Evolutionary conservation across 2,797 vertebrate species (phyloP), one percentile per base, ranked within the genome.

Genomic region (Rallus crepitans): DNA sequence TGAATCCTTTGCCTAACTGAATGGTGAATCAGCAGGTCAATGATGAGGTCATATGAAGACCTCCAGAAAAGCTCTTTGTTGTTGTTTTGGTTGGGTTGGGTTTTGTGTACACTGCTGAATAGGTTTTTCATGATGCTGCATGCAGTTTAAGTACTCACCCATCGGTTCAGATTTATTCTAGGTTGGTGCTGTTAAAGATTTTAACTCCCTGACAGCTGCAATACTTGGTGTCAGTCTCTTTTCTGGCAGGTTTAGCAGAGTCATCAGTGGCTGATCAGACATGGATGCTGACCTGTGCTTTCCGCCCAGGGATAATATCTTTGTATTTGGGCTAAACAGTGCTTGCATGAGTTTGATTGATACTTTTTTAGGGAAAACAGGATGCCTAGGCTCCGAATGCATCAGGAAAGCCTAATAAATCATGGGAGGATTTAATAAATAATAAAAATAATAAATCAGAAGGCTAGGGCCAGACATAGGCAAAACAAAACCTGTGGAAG

Each of bases 21-120:
- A 69, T 56, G 76, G 65, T 94, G 83, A 95, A 93, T 93, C 94
- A 89, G 93, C 63, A 87, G 87, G 87, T 90, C 89, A 91, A 17
- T 64, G 56, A 86, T 91, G 93, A 93, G 84, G 88, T 94, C 89
- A 91, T 87, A 88, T 20, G 68, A 92, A 87, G 72, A 83, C 57
- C 84, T 87, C 72, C 65, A 0, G 0, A 93, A 90, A 92, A 90
- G 56, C 48, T 87, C 69, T 87, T 94, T 76, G n/a, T 87, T 92
- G 81, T 93, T 90, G 35, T 94, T 92, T 87, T 90, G 53, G 18
- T 90, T 84, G 30, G 63, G 31, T 17, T 86, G 80, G 39, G 39
- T 48, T 94, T 96, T 90, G 55, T 63, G 50, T 40, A 75, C 50
- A 45, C 18, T 91, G 81, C 88, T 84, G 64, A 88, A 66, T 39